Evolutionary conservation across 2,797 vertebrate genomes (phyloP).

Genomic region (Heteromormyrus szaboi): DNA sequence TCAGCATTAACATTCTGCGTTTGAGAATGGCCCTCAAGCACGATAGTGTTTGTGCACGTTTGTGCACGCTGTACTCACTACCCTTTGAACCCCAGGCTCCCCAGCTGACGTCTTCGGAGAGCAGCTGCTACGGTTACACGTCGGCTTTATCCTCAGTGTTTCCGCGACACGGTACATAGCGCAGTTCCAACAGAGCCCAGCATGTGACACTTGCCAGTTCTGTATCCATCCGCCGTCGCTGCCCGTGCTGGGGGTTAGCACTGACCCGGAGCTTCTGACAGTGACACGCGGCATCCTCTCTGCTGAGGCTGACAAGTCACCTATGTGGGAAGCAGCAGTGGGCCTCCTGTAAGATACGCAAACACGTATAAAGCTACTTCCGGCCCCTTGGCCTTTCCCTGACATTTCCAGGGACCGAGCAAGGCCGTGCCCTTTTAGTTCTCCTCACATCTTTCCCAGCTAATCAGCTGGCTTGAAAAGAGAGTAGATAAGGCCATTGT

Average conservation of each 20-base stretch:
- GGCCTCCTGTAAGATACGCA: constrained; percentile 50
- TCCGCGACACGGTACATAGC: not conserved
- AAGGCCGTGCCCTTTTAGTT: constrained; percentile 83
- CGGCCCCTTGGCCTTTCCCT: constrained; percentile 69
- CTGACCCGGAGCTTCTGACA: not conserved
- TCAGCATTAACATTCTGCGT: not conserved
- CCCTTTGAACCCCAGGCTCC: not conserved
- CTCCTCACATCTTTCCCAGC: constrained; percentile 79
- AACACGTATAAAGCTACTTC: constrained; percentile 56
- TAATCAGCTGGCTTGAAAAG: constrained; percentile 94
- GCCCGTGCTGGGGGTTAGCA: not conserved
- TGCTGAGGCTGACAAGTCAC: not conserved
- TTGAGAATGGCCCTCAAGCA: not conserved
- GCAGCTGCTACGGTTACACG: no score
- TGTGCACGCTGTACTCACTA: not conserved
- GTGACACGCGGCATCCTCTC: not conserved
- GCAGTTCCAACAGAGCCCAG: not conserved
- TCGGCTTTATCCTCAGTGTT: not conserved
- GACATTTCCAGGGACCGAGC: constrained; percentile 82
- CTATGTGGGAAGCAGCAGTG: constrained; percentile 22
- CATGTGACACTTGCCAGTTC: not conserved
- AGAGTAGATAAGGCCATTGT: constrained; percentile 90
- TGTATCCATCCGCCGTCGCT: not conserved
- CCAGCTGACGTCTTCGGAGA: not conserved
- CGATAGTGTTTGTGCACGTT: not conserved